Base-by-base conservation (phyloP, 2,888 invertebrate species). In the Saturnia japonica region DNA sequence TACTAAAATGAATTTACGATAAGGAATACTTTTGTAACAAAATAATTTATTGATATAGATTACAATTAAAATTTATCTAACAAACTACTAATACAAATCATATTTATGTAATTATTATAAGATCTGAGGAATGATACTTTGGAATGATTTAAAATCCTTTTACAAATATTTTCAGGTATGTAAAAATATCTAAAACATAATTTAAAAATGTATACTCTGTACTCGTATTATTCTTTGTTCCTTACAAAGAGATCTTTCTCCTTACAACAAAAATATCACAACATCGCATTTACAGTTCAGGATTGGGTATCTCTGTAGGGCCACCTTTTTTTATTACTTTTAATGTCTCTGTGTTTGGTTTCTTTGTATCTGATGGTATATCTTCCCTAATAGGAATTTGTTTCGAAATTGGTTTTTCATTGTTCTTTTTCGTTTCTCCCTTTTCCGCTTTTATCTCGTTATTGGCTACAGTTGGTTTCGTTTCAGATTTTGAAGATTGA, bases 321-420 rank as follows among this genome's bases (percentile, higher is more conserved):
- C 95, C 95, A 72, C 90, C 94, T 78, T 94, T 95, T 79, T 93
- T 95, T 72, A 95, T 95, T 4, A 95, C 95, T 86, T 95, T 95
- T 42, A 95, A 88, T 68, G 91, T 95, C 75, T 95, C 94, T 72
- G 91, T 90, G 76, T 85, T 85, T 0, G 95, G 95, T 71, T 95
- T 94, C 28, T 86, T 85, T 0, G 94, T 95, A 77, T 95, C 95
- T 0, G 91, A 89, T 3, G 91, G 90, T 72, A 95, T 94, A 68
- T 94, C 88, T 81, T 96, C 95, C 71, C 87, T 88, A 16, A 95
- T 94, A 6, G 95, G 95, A 71, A 90, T 92, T 75, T 86, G 80
- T 73, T 88, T 82, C 9, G 86, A 84, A 1, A 72, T 73, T 14
- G 78, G 73, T 77, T 81, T 82, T 40, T 74, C 77, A 14, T 69